Base-by-base conservation (phyloP, 2,888 invertebrate genomes). In the Stenodera caucasica region DNA sequence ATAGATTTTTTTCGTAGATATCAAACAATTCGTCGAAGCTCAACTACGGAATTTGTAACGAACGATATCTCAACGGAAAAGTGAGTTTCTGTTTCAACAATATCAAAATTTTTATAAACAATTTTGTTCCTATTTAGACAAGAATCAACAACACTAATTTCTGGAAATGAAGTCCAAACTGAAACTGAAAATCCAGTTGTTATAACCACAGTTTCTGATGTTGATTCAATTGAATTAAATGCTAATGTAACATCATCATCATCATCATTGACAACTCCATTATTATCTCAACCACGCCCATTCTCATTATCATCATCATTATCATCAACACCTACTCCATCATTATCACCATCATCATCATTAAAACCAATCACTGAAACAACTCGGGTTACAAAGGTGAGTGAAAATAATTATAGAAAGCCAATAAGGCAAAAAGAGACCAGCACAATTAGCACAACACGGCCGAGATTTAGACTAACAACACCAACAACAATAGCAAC, bases 321-420 rank as follows among this genome's bases (percentile, higher is more conserved):
- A 9, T 72, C 73, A 21, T 71, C 73, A 18, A 64, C 70, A 50
- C 61, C 68, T 14, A 57, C 67, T 14, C 2, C n/a, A 37, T 8
- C 14, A 37, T 37, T 7, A 37, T 14, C 76, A 9, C 73, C 73
- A 18, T 70, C 73, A 18, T 65, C 70, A 50, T 63, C 68, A n/a
- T 59, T 66, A 23, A 75, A 71, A 67, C 70, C 77, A 32, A 69
- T 72, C 21, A 75, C 78, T 21, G 75, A 81, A 11, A 75, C 79
- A 12, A 69, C 77, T 68, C 77, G 32, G 66, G 75, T 58, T 66
- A 65, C 72, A 64, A 79, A 80, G 86, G 86, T 85, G 81, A 85
- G 86, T 79, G 75, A 76, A 69, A 56, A 67, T 62, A 69, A 68
- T 69, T 67, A 68, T 64, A 73, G 70, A 67, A 68, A 69, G 58